phyloP scores from a whole-genome alignment of 2,113 vertebrate genomes.

The Corvus moneduloides region DNA sequence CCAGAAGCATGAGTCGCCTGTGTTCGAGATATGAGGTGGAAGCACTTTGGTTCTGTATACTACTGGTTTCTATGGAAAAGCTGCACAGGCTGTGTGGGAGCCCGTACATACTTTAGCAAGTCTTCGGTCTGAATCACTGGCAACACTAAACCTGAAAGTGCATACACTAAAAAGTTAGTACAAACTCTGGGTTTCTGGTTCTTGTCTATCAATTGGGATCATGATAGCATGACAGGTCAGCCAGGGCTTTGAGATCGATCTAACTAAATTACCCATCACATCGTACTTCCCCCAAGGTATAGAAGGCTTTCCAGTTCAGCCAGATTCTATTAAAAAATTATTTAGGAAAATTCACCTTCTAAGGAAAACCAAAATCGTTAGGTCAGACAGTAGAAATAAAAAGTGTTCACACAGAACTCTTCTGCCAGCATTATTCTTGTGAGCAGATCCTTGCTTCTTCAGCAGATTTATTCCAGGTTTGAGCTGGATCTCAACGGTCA shows the following conservation, averaged over 20 bases:
- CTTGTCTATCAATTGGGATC: not conserved
- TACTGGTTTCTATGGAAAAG: not conserved
- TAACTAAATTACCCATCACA: not conserved
- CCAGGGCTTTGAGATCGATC: not conserved
- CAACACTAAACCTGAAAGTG: not conserved
- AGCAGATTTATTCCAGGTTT: not conserved
- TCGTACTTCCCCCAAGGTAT: accelerated
- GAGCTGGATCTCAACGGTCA: not conserved
- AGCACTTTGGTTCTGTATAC: not conserved
- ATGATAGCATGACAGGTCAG: not conserved
- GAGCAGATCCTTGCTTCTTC: not conserved
- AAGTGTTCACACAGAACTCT: not conserved
- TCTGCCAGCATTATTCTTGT: not conserved
- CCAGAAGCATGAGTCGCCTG: accelerated
- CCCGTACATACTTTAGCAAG: not conserved
- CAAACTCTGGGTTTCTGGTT: not conserved
- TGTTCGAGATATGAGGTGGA: not conserved
- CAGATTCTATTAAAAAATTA: not conserved
- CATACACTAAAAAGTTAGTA: not conserved
- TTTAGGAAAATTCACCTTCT: not conserved
- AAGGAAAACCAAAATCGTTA: not conserved
- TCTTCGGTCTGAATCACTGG: not conserved
- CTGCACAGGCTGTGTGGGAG: not conserved
- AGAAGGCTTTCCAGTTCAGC: not conserved
- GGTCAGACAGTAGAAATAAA: not conserved